Evolutionary conservation across 2,113 vertebrate genomes (phyloP), one percentile per base, ranked within the genome.

Genomic region (Sylvia atricapilla): DNA sequence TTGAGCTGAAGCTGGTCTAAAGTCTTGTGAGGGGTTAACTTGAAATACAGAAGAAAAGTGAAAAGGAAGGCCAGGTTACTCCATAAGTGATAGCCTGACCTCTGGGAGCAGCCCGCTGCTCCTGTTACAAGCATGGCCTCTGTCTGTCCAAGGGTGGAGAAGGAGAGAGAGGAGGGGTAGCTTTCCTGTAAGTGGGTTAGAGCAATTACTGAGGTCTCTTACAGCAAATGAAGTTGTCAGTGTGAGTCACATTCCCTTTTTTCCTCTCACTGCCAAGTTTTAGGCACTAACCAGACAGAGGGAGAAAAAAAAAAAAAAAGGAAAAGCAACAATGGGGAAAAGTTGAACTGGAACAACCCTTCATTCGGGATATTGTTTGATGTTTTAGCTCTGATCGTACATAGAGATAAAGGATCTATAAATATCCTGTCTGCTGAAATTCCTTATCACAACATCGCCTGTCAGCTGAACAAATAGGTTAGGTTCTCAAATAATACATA

Each of bases 391-490:
- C 92, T 94, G 95, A 96, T 96, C 49, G 76, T 69, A 94, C 17
- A 0, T 31, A 55, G 86, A 94, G 95, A 96, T 95, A 96, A 94
- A 92, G 74, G 66, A 66, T 78, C 88, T 97, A 95, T 97, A 96
- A 97, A 97, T 97, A 97, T 69, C 92, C 92, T 66, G 95, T 92
- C 95, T 96, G 95, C 87, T 87, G 86, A 95, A 94, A 96, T 95
- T 94, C 92, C 87, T 89, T 95, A 94, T 91, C 92, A 30, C 90
- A 90, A 18, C 83, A 89, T 94, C 15, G 21, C 76, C 76, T 56
- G 85, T 95, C 96, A 92, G 93, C 90, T 95, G 95, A 95, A 81
- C 95, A 96, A 95, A 96, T 94, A 90, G 79, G 75, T 83, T 92
- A 37, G 41, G 52, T 64, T 92, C 56, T 86, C 59, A 89, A 90